Conservation (phyloP, 2,797 vertebrate species). For the Clamator glandarius region DNA sequence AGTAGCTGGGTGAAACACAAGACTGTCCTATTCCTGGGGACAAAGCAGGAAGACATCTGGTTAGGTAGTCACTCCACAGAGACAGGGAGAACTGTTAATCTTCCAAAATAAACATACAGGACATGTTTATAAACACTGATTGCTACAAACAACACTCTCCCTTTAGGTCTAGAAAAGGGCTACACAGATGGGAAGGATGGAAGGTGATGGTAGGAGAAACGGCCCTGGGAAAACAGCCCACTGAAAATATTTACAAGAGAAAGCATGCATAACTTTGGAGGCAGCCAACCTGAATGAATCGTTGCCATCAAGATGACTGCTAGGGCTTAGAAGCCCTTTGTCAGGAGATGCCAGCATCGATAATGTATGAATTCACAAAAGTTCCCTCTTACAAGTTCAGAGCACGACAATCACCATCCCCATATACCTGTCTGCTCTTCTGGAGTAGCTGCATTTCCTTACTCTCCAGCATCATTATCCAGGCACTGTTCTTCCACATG, state of each 20-base stretch:
- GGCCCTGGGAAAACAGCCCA: not conserved
- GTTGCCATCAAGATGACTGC: not conserved
- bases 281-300: not conserved
- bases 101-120: not conserved
- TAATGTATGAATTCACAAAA: not conserved
- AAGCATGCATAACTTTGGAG: not conserved
- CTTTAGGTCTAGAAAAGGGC: not conserved
- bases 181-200: not conserved
- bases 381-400: not conserved
- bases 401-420: not conserved
- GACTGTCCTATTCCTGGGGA: not conserved
- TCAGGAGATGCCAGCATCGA: not conserved
- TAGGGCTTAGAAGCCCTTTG: not conserved
- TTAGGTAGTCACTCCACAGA: not conserved
- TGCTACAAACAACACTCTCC: not conserved
- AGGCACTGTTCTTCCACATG: not conserved
- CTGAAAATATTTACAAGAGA: constrained; percentile 43
- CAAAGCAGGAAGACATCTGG: not conserved
- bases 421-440: not conserved
- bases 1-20: not conserved
- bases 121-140: not conserved
- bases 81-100: not conserved
- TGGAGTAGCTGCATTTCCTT: not conserved
- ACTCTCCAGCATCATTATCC: not conserved
- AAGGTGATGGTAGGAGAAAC: constrained; percentile 20